These are phyloP conservation scores for Drosophila macrospina DNA, from an alignment of 2,888 invertebrate genomes.

Conservation along the genomic window DNA sequence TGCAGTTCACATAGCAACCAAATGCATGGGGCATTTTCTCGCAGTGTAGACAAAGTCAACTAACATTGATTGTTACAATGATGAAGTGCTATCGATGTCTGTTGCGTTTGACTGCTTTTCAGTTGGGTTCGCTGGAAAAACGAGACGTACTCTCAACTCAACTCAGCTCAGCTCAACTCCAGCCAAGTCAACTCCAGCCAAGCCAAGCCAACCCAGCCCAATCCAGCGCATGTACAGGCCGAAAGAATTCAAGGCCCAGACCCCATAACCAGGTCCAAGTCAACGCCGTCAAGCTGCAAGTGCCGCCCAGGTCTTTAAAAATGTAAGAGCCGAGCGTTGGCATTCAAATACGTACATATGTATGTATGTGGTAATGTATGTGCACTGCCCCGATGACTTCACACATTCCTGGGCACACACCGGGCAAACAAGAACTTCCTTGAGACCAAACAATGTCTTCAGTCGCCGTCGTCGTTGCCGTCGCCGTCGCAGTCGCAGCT, in stretches of 20 bases:
- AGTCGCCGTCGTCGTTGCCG: constrained; percentile 13
- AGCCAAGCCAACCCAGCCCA: constrained; percentile 4
- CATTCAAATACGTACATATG: constrained; percentile 65
- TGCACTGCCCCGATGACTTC: constrained; percentile 71
- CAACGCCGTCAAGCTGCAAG: constrained; percentile 51
- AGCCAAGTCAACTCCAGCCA: background rate
- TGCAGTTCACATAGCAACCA: background rate
- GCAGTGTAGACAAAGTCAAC: constrained; percentile 52
- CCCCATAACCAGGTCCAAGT: constrained; percentile 5
- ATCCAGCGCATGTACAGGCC: constrained; percentile 6
- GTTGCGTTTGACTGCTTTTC: constrained; percentile 78
- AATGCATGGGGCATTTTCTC: constrained; percentile 39
- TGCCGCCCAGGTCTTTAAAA: constrained; percentile 78
- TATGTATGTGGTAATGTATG: constrained; percentile 22
- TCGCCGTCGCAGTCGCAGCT: constrained; percentile 28
- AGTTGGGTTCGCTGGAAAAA: constrained; percentile 72
- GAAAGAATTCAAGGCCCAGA: constrained; percentile 54
- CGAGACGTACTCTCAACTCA: constrained; percentile 22
- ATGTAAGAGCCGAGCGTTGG: constrained; percentile 67
- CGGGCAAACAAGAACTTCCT: constrained; percentile 74
- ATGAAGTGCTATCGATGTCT: constrained; percentile 78
- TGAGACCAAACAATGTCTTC: constrained; percentile 69
- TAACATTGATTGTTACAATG: constrained; percentile 70
- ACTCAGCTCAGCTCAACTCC: background rate
- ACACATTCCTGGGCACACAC: constrained; percentile 73